Evolutionary conservation across 2,888 invertebrate species (phyloP).

Genomic region (Trissolcus japonicus): DNA sequence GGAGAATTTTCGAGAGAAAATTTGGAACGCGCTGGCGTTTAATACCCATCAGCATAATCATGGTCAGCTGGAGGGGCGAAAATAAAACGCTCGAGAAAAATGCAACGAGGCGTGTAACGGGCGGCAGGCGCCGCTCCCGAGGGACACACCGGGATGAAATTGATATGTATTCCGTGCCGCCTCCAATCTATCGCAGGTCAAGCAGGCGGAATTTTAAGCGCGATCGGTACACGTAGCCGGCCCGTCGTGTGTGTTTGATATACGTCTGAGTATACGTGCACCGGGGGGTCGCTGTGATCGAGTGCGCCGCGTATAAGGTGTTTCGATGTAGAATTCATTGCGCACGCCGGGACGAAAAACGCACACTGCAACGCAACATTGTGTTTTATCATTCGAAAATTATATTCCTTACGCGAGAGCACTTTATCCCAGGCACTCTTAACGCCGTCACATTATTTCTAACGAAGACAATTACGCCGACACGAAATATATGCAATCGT

Average conservation of each 20-base stretch:
- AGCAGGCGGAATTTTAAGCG: slow-evolving; percentile 76
- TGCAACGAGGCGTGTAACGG: slow-evolving; percentile 54
- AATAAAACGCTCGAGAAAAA: slow-evolving; percentile 57
- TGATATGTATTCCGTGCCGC: slow-evolving; percentile 75
- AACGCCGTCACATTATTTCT: slow-evolving; percentile 32
- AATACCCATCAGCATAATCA: slow-evolving; percentile 45
- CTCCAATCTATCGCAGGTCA: slow-evolving; percentile 76
- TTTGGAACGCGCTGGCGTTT: slow-evolving; percentile 18
- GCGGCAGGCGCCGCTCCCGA: slow-evolving; percentile 61
- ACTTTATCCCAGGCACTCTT: slow-evolving; percentile 23
- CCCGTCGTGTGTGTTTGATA: slow-evolving; percentile 54
- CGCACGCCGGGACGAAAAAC: slow-evolving; percentile 45
- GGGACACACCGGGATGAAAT: slow-evolving; percentile 70
- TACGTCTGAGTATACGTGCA: slow-evolving; percentile 53
- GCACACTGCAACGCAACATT: slow-evolving; percentile 29
- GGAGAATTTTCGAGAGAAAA: slow-evolving; percentile 14
- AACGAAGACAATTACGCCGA: slow-evolving; percentile 39
- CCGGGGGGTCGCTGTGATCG: slow-evolving; percentile 56
- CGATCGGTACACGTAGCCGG: slow-evolving; percentile 63
- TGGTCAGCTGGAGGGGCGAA: slow-evolving; percentile 43
- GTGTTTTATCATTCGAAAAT: slow-evolving; percentile 40
- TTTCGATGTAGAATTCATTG: slow-evolving; percentile 55
- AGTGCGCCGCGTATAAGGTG: slow-evolving; percentile 47
- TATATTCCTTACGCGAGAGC: slow-evolving; percentile 28
- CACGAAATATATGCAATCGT: slow-evolving; percentile 27